phyloP scores from a whole-genome alignment of 2,797 vertebrate genomes.

The Melanotaenia maccullochi region DNA sequence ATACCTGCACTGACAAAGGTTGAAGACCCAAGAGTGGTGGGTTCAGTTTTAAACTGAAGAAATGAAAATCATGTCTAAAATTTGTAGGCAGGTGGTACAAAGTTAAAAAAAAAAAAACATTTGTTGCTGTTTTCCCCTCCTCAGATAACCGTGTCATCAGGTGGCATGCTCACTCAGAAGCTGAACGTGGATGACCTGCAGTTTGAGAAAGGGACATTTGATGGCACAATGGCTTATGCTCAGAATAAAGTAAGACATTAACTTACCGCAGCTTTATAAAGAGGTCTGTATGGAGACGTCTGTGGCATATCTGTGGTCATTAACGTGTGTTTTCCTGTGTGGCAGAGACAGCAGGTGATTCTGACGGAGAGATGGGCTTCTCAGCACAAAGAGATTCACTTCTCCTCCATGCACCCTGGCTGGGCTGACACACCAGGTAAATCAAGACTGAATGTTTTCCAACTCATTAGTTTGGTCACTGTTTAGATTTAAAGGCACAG shows the following conservation, averaged over 20 bases:
- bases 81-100: background rate
- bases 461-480: background rate
- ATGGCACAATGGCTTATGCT: conserved; percentile 87
- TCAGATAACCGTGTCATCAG: conserved; percentile 88
- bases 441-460: background rate
- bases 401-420: conserved; percentile 88
- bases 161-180: conserved; percentile 90
- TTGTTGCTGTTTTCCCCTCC: background rate
- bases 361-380: conserved; percentile 86
- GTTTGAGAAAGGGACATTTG: conserved; percentile 82
- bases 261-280: fast-evolving
- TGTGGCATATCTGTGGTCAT: fast-evolving
- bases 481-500: background rate
- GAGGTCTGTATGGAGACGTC: background rate
- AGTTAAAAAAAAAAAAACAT: background rate
- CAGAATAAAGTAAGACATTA: conserved; percentile 86
- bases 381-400: conserved; percentile 84
- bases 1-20: conserved; percentile 84
- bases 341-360: conserved; percentile 88
- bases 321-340: conserved; percentile 10
- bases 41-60: conserved; percentile 43
- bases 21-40: conserved; percentile 88
- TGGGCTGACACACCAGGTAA: conserved; percentile 89
- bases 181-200: conserved; percentile 85
- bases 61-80: background rate